phyloP scores from a whole-genome alignment of 2,797 vertebrate species.

The Bryconaethiops microstoma region DNA sequence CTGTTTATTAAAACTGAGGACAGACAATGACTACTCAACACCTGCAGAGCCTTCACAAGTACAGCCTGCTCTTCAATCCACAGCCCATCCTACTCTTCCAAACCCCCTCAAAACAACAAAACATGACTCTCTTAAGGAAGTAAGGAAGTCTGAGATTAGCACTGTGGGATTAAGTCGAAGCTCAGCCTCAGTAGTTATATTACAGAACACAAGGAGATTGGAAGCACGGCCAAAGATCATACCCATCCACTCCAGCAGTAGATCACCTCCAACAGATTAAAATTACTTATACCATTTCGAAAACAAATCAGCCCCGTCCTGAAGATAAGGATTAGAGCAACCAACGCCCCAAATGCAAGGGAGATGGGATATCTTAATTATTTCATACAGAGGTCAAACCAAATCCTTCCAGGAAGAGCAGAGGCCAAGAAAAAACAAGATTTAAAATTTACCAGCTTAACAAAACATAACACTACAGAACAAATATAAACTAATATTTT shows the following conservation, averaged over 20 bases:
- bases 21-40: neutral
- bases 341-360: slow-evolving; percentile 79
- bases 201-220: slow-evolving; percentile 75
- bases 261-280: slow-evolving; percentile 78
- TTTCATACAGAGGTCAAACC: slow-evolving; percentile 54
- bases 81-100: slow-evolving; percentile 26
- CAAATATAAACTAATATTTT: neutral
- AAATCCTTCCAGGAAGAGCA: slow-evolving; percentile 64
- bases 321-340: slow-evolving; percentile 70
- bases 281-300: slow-evolving; percentile 72
- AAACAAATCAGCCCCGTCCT: slow-evolving; percentile 79
- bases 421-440: neutral
- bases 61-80: slow-evolving; percentile 15
- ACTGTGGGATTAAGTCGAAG: slow-evolving; percentile 72
- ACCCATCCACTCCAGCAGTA: slow-evolving; percentile 72
- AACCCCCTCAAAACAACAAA: slow-evolving; percentile 17
- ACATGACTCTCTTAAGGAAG: slow-evolving; percentile 56
- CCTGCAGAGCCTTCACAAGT: slow-evolving; percentile 7
- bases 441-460: neutral
- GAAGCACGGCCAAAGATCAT: slow-evolving; percentile 78
- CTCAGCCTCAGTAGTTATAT: slow-evolving; percentile 71
- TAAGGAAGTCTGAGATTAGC: slow-evolving; percentile 71
- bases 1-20: neutral
- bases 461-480: neutral
- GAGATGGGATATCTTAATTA: slow-evolving; percentile 74